Base-by-base conservation (phyloP, 2,113 vertebrate genomes). In the Notothenia rossii region DNA sequence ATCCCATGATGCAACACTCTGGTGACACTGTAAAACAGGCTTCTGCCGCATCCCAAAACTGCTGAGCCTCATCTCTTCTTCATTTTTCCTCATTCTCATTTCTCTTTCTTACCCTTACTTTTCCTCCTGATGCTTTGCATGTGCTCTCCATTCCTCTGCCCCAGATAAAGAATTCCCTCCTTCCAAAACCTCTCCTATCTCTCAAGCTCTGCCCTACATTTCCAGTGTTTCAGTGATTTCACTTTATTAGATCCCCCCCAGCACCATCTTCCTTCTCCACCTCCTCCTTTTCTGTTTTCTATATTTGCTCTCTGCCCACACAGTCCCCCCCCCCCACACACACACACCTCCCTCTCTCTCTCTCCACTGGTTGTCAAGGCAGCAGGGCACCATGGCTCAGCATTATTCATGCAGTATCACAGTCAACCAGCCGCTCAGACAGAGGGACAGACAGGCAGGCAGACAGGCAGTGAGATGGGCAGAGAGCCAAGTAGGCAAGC, bases 1-100 rank as follows among this genome's bases (percentile, higher is more conserved):
- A 85, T 95, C 93, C 94, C 92, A 93, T 94, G 94, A 94, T 94
- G 93, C 94, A 95, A 93, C 88, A 84, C 92, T 92, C 86, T 70
- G 73, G 89, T 92, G 94, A 92, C 92, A 89, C 70, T 74, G 64
- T 86, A 93, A 92, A 94, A 93, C 73, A 85, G 77, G 63, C 67
- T 59, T 50, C 36, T 40, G 25, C 75, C 81, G 77, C 73, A 66
- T 72, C 36, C 61, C n/a, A 72, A 81, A 89, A 83, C 68, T 89
- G 90, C 84, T 89, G 86, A 91, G 82, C 11, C 20, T 53, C 71
- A 55, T 46, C 61, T 68, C 63, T 56, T 11, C 7, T 43, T 53
- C 45, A 1, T 11, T 48, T 7, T 18, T 8, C 12, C 7, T 25
- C 59, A 17, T 10, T 46, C 43, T n/a, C 4, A 7, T 43, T 12